phyloP scores from a whole-genome alignment of 1,140 invertebrate species.

The Rhagoletis zephyria region DNA sequence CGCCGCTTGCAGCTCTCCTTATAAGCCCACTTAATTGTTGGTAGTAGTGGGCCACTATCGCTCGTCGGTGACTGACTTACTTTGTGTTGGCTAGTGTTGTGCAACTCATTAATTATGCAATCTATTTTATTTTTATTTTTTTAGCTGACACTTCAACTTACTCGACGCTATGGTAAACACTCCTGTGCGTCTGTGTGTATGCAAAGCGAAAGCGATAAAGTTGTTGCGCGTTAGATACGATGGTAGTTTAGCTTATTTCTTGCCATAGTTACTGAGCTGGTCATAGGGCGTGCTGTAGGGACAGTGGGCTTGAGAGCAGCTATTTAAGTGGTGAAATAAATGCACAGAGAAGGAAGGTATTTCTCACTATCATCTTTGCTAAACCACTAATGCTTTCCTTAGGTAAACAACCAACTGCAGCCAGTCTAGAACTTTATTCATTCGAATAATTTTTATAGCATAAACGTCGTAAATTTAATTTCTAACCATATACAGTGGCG shows the following conservation, averaged over 20 bases:
- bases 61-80: not conserved
- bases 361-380: too few relatives aligned
- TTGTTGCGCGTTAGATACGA: constrained; percentile 30
- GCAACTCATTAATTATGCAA: constrained; percentile 51
- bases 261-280: not conserved
- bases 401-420: too few relatives aligned
- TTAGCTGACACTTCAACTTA: constrained; percentile 31
- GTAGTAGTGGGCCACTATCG: not conserved
- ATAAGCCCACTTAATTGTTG: not conserved
- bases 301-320: constrained; percentile 2
- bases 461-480: too few relatives aligned
- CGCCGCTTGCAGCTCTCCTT: not conserved
- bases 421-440: too few relatives aligned
- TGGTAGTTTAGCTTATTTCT: constrained; percentile 22
- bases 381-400: too few relatives aligned
- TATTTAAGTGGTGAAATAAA: not conserved
- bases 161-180: not conserved
- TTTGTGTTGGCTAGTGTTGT: constrained; percentile 43
- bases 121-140: not conserved
- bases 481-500: too few relatives aligned
- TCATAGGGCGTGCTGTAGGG: too few relatives aligned
- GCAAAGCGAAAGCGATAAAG: constrained; percentile 24
- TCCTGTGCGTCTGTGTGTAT: not conserved
- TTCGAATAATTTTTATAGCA: too few relatives aligned
- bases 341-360: too few relatives aligned